Percentiles rank a stretch among this genome's conserved stretches.
Evolutionary conservation across 2,797 vertebrate species (phyloP).

Genomic region (Zalophus californianus): DNA sequence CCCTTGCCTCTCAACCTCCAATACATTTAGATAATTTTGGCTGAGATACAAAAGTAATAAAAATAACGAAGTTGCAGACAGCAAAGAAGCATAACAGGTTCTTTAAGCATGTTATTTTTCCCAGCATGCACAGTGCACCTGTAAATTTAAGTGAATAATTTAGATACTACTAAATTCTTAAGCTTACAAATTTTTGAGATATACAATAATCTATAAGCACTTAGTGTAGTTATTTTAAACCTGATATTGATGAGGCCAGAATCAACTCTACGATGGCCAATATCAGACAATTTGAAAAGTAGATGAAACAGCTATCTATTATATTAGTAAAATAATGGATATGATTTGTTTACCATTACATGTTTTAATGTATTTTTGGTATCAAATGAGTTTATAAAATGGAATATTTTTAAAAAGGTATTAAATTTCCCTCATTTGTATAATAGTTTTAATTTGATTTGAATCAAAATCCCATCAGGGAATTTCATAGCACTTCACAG

Average conservation of each 20-base stretch:
- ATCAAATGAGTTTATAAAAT: background rate
- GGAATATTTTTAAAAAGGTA: background rate
- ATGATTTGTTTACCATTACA: background rate
- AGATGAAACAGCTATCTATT: background rate
- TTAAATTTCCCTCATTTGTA: background rate
- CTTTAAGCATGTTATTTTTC: constrained; percentile 7
- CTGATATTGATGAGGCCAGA: background rate
- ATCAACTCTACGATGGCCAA: background rate
- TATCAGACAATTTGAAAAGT: background rate
- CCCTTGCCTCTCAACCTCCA: constrained; percentile 8
- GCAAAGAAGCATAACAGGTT: background rate
- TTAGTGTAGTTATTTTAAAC: background rate
- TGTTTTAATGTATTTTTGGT: background rate
- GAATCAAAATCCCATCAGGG: background rate
- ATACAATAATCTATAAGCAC: background rate
- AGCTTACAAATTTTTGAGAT: background rate
- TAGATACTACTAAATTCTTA: background rate
- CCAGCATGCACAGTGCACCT: background rate
- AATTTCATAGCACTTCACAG: background rate
- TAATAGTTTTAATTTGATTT: background rate
- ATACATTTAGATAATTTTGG: constrained; percentile 27
- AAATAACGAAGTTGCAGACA: constrained; percentile 38
- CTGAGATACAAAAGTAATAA: background rate
- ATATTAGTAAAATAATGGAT: background rate
- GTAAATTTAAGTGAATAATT: background rate